Base-by-base conservation (phyloP, 2,113 vertebrate species). In the Buteo buteo region DNA sequence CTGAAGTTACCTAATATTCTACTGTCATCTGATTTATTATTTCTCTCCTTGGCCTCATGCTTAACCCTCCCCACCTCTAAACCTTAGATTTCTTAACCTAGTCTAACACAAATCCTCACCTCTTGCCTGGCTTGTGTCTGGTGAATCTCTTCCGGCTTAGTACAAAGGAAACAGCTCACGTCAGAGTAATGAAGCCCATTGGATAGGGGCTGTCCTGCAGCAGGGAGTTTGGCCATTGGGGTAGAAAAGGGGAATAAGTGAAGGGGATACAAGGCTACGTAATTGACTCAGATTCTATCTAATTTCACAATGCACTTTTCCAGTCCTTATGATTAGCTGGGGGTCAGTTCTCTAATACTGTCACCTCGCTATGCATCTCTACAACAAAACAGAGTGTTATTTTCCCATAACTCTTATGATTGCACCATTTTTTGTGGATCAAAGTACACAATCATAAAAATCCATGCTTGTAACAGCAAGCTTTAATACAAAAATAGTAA, bases 1-100 rank as follows among this genome's bases (percentile, higher is more conserved):
- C 69, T 72, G 78, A 93, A 93, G 84, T 84, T 79, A 85, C n/a
- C 32, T 59, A 77, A 94, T 94, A 82, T 66, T 90, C 59, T 71
- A 8, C 15, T 52, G 55, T 38, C 57, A 62, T 84, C 83, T 81
- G 19, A 69, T 89, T 85, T 85, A 79, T 90, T 89, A 65, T 94
- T 96, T 85, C 36, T 92, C 31, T 87, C 19, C 19, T 74, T 84
- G 65, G n/a, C 38, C 44, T 87, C 36, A 69, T 72, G 36, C 40
- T 92, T 95, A 71, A 76, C 28, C 21, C 32, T 82, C 32, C 10
- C 24, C 40, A 54, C 49, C 22, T 77, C 40, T 84, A 86, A 86
- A 91, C 14, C 52, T 61, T 31, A 71, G 29, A 45, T 80, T 77
- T 81, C 34, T 72, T 93, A 67, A 81, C 22, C 47, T 70, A 76